Evolutionary conservation across 2,113 vertebrate species (phyloP).

Genomic region (Hippoglossus stenolepis): DNA sequence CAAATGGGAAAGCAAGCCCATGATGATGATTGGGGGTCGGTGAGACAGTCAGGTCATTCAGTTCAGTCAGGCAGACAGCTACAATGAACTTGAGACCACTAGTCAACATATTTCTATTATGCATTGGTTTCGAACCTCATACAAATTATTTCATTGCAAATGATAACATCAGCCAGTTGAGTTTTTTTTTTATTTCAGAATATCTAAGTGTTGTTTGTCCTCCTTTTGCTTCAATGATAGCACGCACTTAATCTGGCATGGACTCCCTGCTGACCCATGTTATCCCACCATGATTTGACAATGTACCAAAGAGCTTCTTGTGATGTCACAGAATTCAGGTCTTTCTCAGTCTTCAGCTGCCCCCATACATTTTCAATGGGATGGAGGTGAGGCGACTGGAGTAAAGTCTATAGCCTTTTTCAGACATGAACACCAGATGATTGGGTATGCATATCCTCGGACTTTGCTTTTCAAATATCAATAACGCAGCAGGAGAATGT

Average conservation of each 20-base stretch:
- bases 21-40: constrained; percentile 19
- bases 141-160: neutral
- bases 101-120: neutral
- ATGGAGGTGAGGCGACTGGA: neutral
- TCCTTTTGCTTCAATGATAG: neutral
- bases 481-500: too few species aligned
- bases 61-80: neutral
- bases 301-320: neutral
- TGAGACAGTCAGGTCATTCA: neutral
- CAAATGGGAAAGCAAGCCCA: constrained; percentile 35
- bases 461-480: too few species aligned
- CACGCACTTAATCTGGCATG: neutral
- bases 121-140: neutral
- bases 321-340: neutral
- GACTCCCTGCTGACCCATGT: neutral
- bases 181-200: neutral
- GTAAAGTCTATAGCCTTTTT: too few species aligned
- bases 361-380: neutral
- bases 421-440: too few species aligned
- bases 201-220: neutral
- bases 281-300: neutral
- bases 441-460: too few species aligned
- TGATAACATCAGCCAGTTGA: neutral
- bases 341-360: neutral
- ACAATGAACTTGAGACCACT: neutral